phyloP scores from a whole-genome alignment of 2,797 vertebrate species.

The Aratinga solstitialis region DNA sequence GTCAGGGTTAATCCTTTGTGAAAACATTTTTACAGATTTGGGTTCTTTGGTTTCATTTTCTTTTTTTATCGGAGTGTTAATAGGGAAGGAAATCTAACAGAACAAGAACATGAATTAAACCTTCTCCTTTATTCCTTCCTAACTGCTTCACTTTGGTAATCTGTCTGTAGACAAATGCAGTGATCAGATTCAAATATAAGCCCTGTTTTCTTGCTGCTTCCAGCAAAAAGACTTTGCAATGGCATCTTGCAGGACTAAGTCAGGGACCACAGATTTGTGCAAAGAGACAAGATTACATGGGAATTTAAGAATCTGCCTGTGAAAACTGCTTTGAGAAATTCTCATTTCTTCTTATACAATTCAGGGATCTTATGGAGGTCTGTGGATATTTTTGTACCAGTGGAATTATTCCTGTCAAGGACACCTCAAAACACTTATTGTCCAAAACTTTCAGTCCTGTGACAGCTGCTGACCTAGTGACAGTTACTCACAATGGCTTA shows the following conservation, averaged over 20 bases:
- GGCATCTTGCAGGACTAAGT: neutral
- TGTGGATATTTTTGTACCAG: neutral
- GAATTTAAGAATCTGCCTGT: neutral
- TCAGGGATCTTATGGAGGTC: neutral
- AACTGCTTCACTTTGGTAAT: neutral
- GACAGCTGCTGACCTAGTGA: conserved; percentile 20
- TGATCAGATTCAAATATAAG: neutral
- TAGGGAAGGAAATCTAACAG: neutral
- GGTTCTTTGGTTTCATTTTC: neutral
- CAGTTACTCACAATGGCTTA: neutral
- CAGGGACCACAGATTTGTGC: neutral
- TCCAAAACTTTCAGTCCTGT: neutral
- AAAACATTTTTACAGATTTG: neutral
- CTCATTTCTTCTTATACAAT: neutral
- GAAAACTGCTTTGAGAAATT: neutral
- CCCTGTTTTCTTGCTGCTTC: neutral
- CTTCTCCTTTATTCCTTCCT: neutral
- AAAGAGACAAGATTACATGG: neutral
- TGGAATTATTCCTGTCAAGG: neutral
- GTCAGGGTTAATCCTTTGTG: neutral
- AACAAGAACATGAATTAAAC: neutral
- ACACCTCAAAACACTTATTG: neutral
- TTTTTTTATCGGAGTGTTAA: neutral
- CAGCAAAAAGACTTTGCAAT: neutral
- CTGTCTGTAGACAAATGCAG: neutral